phyloP scores from a whole-genome alignment of 2,113 vertebrate species.

The Mobula birostris region DNA sequence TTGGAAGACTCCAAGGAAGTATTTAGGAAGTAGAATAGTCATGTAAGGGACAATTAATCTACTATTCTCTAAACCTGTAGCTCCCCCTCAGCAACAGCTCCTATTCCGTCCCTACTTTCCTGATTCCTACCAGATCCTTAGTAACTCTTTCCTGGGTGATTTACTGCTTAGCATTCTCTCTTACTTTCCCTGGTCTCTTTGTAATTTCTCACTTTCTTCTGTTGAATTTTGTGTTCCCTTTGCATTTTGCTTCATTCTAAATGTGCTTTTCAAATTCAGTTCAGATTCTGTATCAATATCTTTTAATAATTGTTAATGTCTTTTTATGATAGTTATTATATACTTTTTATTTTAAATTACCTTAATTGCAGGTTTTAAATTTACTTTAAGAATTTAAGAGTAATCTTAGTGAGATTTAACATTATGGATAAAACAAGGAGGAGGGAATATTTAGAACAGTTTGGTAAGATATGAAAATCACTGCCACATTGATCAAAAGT shows the following conservation, averaged over 20 bases:
- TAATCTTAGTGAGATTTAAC: neutral
- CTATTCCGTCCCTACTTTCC: too few species aligned
- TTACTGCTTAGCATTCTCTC: neutral
- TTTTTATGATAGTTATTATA: neutral
- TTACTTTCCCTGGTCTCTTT: neutral
- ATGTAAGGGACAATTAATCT: neutral
- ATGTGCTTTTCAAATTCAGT: constrained; percentile 1
- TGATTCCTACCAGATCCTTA: too few species aligned
- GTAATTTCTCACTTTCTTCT: neutral
- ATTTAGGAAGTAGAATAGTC: neutral
- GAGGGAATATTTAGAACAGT: neutral
- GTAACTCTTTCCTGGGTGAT: neutral
- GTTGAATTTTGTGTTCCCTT: neutral
- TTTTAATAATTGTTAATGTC: neutral
- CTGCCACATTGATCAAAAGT: neutral
- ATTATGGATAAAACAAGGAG: neutral
- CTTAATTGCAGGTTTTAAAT: neutral
- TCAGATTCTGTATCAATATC: neutral
- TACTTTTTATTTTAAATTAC: neutral
- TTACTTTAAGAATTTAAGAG: neutral
- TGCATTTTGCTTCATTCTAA: neutral
- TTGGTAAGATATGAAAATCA: neutral
- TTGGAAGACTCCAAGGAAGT: neutral
- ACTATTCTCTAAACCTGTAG: neutral
- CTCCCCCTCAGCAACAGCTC: neutral